phyloP scores from a whole-genome alignment of 2,113 vertebrate species.

The Stictonetta naevosa region DNA sequence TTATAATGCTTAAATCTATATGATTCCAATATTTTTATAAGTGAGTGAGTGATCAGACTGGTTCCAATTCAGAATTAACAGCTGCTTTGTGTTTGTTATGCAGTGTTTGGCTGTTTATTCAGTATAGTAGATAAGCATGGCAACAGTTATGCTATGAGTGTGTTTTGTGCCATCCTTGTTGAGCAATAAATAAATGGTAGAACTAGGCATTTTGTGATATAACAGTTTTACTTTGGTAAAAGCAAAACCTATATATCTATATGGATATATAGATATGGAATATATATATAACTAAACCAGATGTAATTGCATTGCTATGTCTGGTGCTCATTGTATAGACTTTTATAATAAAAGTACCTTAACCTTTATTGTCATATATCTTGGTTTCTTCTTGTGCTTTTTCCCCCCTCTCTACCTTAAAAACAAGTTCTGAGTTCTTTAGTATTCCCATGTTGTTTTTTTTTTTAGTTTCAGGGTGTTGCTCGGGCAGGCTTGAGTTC shows the following conservation, averaged over 20 bases:
- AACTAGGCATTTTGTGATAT: conserved; percentile 78
- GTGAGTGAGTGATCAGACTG: conserved; percentile 79
- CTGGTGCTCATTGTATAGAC: conserved; percentile 82
- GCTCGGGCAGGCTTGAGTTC: rapidly evolving
- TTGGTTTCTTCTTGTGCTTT: conserved; percentile 50
- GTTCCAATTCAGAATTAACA: conserved; percentile 82
- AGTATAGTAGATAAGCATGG: conserved; percentile 87
- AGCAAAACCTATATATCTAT: conserved; percentile 77
- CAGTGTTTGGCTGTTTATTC: conserved; percentile 81
- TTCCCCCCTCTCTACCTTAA: neutral
- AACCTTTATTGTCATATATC: conserved; percentile 73
- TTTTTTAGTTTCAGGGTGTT: neutral
- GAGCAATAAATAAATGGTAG: conserved; percentile 90
- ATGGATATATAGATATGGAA: conserved; percentile 77
- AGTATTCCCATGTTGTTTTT: rapidly evolving
- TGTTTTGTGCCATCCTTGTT: conserved; percentile 88
- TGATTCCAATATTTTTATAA: conserved; percentile 89
- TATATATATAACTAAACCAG: conserved; percentile 78
- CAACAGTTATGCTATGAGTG: conserved; percentile 77
- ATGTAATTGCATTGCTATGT: conserved; percentile 80
- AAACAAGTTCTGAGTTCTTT: rapidly evolving
- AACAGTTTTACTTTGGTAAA: conserved; percentile 80
- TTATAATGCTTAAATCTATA: conserved; percentile 88
- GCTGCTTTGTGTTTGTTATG: conserved; percentile 81
- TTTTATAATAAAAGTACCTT: conserved; percentile 86